Conservation (phyloP, 2,888 invertebrate genomes). For the Chaetoderma sp. region DNA sequence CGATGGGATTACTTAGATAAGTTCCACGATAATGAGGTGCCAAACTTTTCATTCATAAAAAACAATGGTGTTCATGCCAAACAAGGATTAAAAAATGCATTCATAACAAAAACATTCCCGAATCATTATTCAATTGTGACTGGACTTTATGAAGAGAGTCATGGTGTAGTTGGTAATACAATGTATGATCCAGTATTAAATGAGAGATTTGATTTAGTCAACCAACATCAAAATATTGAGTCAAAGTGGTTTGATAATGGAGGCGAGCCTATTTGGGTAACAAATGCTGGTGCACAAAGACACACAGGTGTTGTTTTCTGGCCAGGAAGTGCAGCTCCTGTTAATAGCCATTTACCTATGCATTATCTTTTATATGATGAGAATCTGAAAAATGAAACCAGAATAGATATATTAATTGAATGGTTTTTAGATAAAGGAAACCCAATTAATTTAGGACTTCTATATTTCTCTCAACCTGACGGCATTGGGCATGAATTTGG, state of each 20-base stretch:
- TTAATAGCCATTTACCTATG: conserved; percentile 49
- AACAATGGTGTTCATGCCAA: conserved; percentile 74
- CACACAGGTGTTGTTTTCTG: conserved; percentile 80
- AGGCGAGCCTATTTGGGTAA: conserved; percentile 67
- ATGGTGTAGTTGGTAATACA: conserved; percentile 78
- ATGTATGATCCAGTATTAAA: conserved; percentile 73
- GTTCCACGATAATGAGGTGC: conserved; percentile 67
- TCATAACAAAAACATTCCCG: conserved; percentile 79
- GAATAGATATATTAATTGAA: conserved; percentile 52
- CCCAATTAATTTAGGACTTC: conserved; percentile 78
- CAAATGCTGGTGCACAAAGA: conserved; percentile 69
- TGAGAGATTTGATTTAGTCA: conserved; percentile 39
- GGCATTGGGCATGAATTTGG: conserved; percentile 75
- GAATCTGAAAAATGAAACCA: conserved; percentile 49
- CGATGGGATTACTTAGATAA: conserved; percentile 76
- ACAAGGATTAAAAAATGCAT: conserved; percentile 67
- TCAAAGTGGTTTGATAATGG: conserved; percentile 70
- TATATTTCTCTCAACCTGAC: conserved; percentile 82
- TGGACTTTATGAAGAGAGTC: conserved; percentile 75
- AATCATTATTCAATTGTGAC: conserved; percentile 81
- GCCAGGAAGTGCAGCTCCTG: conserved; percentile 75
- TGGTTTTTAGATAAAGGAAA: conserved; percentile 65
- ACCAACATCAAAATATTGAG: conserved; percentile 58
- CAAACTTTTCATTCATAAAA: conserved; percentile 74
- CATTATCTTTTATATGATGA: conserved; percentile 40